These are phyloP conservation scores for Escarpia spicata DNA, from an alignment of 2,888 invertebrate species.

Conservation along the genomic window DNA sequence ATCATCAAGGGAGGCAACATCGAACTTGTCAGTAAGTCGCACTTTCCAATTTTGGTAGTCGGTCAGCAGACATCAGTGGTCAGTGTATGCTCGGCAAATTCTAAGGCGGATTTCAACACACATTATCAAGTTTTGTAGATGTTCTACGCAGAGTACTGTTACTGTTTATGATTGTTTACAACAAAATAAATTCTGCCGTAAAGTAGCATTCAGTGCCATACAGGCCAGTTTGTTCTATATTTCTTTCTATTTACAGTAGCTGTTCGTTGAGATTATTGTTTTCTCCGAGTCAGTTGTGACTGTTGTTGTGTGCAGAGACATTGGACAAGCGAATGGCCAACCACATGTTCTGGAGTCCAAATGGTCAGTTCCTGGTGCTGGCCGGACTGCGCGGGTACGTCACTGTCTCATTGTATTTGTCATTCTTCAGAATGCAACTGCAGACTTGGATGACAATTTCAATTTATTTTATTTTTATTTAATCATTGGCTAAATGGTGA, in stretches of 20 bases:
- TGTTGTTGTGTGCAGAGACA: slow-evolving; percentile 72
- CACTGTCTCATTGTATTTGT: not conserved
- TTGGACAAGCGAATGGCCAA: slow-evolving; percentile 77
- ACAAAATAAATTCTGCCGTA: not conserved
- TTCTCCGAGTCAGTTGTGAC: not conserved
- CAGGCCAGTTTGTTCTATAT: too few species aligned
- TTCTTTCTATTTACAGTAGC: not conserved
- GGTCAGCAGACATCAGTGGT: not conserved
- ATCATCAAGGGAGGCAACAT: slow-evolving; percentile 91
- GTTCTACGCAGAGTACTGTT: not conserved
- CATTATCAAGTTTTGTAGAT: not conserved
- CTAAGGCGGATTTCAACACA: not conserved
- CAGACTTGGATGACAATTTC: too few species aligned
- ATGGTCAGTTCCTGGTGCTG: slow-evolving; percentile 91
- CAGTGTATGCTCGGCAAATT: not conserved
- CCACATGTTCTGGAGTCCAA: slow-evolving; percentile 88
- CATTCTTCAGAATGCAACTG: too few species aligned
- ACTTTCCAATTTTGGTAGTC: not conserved
- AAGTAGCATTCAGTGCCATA: too few species aligned
- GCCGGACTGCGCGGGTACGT: slow-evolving; percentile 79
- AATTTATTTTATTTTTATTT: too few species aligned
- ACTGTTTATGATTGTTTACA: not conserved
- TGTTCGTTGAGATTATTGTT: slow-evolving; percentile 12
- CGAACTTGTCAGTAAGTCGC: slow-evolving; percentile 82
- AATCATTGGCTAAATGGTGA: too few species aligned